phyloP scores from a whole-genome alignment of 2,797 vertebrate species.

The Lepilemur ruficaudatus region DNA sequence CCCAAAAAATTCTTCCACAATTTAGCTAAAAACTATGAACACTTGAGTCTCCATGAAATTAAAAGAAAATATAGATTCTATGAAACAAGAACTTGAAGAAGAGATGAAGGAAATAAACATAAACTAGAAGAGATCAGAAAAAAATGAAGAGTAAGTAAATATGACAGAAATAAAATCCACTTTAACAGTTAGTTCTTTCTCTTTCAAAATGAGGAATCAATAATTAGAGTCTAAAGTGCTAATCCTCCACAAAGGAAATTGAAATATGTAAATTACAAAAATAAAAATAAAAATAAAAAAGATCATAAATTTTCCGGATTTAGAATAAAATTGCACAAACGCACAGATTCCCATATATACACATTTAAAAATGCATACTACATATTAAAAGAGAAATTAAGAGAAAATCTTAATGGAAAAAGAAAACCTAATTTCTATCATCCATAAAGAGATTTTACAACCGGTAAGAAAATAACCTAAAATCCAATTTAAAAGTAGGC shows the following conservation, averaged over 20 bases:
- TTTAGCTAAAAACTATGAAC: neutral
- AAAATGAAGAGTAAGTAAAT: neutral
- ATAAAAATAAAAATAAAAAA: neutral
- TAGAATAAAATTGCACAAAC: neutral
- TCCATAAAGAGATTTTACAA: neutral
- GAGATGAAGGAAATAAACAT: neutral
- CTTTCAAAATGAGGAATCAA: neutral
- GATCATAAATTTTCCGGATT: neutral
- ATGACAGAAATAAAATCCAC: neutral
- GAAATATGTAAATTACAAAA: neutral
- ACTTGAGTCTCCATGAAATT: neutral
- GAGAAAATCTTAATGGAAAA: neutral
- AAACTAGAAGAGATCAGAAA: neutral
- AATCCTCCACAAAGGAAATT: neutral
- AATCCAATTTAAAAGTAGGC: neutral
- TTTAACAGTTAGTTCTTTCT: neutral
- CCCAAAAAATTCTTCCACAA: neutral
- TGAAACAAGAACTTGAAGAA: neutral
- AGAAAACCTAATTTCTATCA: neutral
- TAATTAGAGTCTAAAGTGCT: neutral
- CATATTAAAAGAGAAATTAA: neutral
- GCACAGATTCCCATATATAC: neutral
- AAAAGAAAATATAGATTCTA: neutral
- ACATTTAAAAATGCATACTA: neutral
- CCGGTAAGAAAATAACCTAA: neutral